Evolutionary conservation across 2,113 vertebrate species (phyloP), one percentile per base, ranked within the genome.

Genomic region (Nipponia nippon): DNA sequence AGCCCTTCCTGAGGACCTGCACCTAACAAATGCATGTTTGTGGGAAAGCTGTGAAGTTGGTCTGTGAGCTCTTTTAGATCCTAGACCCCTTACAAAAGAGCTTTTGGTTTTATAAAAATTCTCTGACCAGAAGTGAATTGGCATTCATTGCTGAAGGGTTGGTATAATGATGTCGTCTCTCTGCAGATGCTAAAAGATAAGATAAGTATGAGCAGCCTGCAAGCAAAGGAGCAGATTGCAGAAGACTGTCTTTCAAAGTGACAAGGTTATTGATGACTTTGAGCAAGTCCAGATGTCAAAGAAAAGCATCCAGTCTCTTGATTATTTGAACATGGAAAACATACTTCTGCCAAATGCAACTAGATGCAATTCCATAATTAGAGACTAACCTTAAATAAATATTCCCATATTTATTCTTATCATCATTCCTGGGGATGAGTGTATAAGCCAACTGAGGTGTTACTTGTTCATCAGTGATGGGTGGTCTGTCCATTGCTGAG

Each of bases 1-100:
- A 29, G 7, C 59, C 46, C n/a, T 22, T 65, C 36, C 72, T 0
- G 1, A n/a, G 59, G 58, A 22, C 7, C 2, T 3, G 2, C n/a
- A 6, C 8, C 3, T 6, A 34, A 34, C 22, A 46, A 38, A 15
- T 1, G 8, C 3, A 1, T 22, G 21, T 10, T 7, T 17, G 27
- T 40, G 44, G 61, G 67, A 16, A 56, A 46, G 20, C 23, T n/a
- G 19, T 4, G 32, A 11, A 16, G 34, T 5, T 72, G 59, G 32
- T 21, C 25, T 13, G 36, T 2, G 34, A 72, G 86, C 36, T 44
- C 49, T 25, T 38, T 40, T 13, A 21, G 34, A 14, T 49, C 44
- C 10, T 3, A 12, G 36, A 20, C 7, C 13, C 15, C 61, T 47
- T n/a, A 11, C 16, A 58, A 2, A 55, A 52, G 36, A 66, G 25